Evolutionary conservation across 2,113 vertebrate species (phyloP).

Genomic region (Xiphias gladius): DNA sequence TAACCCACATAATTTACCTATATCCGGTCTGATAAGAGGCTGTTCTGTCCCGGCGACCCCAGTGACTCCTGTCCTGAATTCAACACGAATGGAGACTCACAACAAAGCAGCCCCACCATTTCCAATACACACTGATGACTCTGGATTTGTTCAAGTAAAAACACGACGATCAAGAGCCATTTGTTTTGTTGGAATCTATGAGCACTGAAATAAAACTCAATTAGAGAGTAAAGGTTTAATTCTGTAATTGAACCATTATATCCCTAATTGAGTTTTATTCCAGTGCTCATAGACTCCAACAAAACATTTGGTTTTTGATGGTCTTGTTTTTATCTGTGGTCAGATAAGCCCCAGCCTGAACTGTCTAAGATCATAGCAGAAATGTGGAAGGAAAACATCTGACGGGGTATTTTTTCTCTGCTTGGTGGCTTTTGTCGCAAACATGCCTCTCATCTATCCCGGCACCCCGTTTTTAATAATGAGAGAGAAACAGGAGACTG

Average conservation of each 20-base stretch:
- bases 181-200: too few species aligned
- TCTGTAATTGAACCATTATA: too few species aligned
- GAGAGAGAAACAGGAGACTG: constrained; percentile 59
- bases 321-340: constrained; percentile 45
- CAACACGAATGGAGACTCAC: constrained; percentile 5
- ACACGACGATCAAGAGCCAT: too few species aligned
- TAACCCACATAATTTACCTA: constrained; percentile 29
- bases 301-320: constrained; percentile 40
- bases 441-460: constrained; percentile 65
- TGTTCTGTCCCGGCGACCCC: constrained; percentile 15
- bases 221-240: too few species aligned
- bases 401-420: constrained; percentile 29
- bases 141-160: constrained; percentile 25
- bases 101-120: constrained; percentile 31
- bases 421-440: constrained; percentile 65
- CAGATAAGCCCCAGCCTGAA: constrained; percentile 29
- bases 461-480: constrained; percentile 54
- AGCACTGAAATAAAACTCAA: too few species aligned
- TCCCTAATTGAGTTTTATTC: constrained; percentile 13
- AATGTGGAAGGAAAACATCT: constrained; percentile 27
- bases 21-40: constrained; percentile 13
- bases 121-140: constrained; percentile 12
- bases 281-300: constrained; percentile 7
- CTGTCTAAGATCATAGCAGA: constrained; percentile 33
- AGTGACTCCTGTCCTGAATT: constrained; percentile 37